Evolutionary conservation across 2,888 invertebrate genomes (phyloP).

Genomic region (Drosophila fungiperda): DNA sequence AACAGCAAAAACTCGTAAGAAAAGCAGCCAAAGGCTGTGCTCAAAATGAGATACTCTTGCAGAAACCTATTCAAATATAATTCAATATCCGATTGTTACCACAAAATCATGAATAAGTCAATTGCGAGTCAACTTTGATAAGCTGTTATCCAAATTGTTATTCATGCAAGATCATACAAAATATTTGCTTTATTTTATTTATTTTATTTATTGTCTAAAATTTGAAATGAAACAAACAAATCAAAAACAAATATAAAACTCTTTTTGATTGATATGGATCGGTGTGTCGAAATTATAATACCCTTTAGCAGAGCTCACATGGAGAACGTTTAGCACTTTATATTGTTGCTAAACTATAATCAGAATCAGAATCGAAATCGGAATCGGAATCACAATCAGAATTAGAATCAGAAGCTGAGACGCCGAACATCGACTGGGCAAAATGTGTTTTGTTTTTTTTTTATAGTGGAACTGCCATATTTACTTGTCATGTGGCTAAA

Average conservation of each 20-base stretch:
- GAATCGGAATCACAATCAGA: slow-evolving; percentile 17
- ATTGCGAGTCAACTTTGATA: neutral
- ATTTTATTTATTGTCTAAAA: neutral
- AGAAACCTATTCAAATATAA: neutral
- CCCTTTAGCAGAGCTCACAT: slow-evolving; percentile 3
- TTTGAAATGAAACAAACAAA: neutral
- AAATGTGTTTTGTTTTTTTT: slow-evolving; percentile 65
- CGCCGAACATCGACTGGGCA: slow-evolving; percentile 50
- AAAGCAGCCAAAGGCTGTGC: slow-evolving; percentile 4
- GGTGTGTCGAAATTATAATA: slow-evolving; percentile 4
- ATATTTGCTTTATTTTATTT: neutral
- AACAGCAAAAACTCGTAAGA: neutral
- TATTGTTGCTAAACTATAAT: slow-evolving; percentile 21
- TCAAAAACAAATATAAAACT: neutral
- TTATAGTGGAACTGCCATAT: slow-evolving; percentile 56
- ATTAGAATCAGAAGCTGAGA: slow-evolving; percentile 1
- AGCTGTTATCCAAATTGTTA: neutral
- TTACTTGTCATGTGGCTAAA: slow-evolving; percentile 78
- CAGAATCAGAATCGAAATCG: neutral
- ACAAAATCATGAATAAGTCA: neutral
- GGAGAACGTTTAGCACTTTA: slow-evolving; percentile 41
- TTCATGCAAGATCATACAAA: neutral
- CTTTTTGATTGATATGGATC: neutral
- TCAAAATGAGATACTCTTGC: slow-evolving; percentile 12
- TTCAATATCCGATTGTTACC: neutral